Evolutionary conservation across 2,888 invertebrate genomes (phyloP).

Genomic region (Therioaphis trifolii): DNA sequence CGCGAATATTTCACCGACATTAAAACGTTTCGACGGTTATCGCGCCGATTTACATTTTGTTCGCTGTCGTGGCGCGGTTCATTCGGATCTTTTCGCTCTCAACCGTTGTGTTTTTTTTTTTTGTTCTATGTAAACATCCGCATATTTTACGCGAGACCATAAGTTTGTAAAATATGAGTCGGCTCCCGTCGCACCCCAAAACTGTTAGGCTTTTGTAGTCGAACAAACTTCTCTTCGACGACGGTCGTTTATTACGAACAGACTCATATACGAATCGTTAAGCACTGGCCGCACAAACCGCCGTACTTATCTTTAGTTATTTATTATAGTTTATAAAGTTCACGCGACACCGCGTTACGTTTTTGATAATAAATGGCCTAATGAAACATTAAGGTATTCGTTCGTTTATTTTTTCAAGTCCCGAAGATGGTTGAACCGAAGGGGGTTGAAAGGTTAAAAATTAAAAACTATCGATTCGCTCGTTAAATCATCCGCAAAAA

Average conservation of each 20-base stretch:
- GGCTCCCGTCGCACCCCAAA: neutral
- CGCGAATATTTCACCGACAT: neutral
- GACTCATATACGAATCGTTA: slow-evolving; percentile 50
- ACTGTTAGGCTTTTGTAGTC: slow-evolving; percentile 35
- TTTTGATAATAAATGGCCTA: neutral
- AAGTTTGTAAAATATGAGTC: slow-evolving; percentile 44
- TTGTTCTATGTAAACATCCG: neutral
- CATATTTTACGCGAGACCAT: slow-evolving; percentile 6
- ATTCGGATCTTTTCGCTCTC: neutral
- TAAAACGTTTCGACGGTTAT: neutral
- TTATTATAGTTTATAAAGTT: slow-evolving; percentile 52
- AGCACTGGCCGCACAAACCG: slow-evolving; percentile 18
- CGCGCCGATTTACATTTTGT: slow-evolving; percentile 23
- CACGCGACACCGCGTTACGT: neutral
- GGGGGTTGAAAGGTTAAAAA: no score
- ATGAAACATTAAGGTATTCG: neutral
- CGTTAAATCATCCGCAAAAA: no score
- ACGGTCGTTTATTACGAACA: slow-evolving; percentile 50
- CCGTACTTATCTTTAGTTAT: slow-evolving; percentile 36
- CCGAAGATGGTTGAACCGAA: no score
- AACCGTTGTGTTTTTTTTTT: neutral
- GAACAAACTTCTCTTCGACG: slow-evolving; percentile 45
- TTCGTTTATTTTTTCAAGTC: neutral
- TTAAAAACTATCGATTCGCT: no score
- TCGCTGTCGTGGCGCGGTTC: neutral